phyloP scores from a whole-genome alignment of 1,140 invertebrate species.

The Cataglyphis hispanica region DNA sequence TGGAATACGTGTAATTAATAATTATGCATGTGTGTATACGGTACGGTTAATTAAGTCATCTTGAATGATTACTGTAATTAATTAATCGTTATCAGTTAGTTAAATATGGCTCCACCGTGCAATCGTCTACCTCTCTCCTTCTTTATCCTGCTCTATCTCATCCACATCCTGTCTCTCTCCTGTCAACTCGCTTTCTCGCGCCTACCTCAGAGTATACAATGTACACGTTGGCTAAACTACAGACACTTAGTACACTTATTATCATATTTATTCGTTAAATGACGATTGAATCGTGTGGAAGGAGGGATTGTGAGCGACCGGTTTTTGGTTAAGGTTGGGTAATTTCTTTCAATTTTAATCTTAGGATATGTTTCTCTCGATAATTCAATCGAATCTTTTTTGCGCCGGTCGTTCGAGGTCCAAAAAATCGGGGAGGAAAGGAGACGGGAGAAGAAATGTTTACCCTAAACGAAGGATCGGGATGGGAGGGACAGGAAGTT shows the following conservation, averaged over 20 bases:
- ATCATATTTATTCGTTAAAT: conserved; percentile 84
- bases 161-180: conserved; percentile 56
- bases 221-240: conserved; percentile 84
- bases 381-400: conserved; percentile 53
- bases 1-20: conserved; percentile 83
- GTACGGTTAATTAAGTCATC: conserved; percentile 84
- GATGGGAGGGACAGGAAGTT: conserved; percentile 59
- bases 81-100: conserved; percentile 84
- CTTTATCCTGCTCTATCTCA: conserved; percentile 53
- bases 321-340: conserved; percentile 37
- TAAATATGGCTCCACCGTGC: conserved; percentile 84
- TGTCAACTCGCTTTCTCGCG: conserved; percentile 67
- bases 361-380: conserved; percentile 12
- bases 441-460: not conserved
- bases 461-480: conserved; percentile 18
- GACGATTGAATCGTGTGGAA: conserved; percentile 73
- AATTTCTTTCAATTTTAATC: conserved; percentile 48
- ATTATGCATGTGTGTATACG: conserved; percentile 82
- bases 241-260: conserved; percentile 86
- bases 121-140: conserved; percentile 74
- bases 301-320: conserved; percentile 68
- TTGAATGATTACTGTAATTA: conserved; percentile 84
- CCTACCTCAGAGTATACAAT: conserved; percentile 83
- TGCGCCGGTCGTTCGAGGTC: not conserved
- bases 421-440: not conserved